phyloP scores from a whole-genome alignment of 2,797 vertebrate genomes.

The Rhabdomys pumilio region DNA sequence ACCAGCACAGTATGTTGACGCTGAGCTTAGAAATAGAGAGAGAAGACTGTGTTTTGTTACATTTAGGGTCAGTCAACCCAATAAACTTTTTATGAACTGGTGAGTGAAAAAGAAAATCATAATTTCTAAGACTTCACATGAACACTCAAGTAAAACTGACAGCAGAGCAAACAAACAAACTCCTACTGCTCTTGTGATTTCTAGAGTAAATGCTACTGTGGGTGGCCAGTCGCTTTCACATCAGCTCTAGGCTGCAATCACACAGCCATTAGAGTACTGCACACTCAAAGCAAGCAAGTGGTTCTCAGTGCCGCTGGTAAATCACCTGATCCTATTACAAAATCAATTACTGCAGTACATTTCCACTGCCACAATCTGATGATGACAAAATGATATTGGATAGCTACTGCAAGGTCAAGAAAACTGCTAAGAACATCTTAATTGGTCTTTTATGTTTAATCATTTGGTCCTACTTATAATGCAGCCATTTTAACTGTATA shows the following conservation, averaged over 20 bases:
- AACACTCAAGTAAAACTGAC: conserved; percentile 54
- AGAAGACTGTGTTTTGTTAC: conserved; percentile 36
- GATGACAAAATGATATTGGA: conserved; percentile 92
- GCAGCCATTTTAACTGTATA: conserved; percentile 81
- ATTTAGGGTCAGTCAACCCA: background rate
- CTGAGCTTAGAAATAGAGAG: conserved; percentile 27
- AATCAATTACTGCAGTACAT: conserved; percentile 96
- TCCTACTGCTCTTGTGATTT: conserved; percentile 69
- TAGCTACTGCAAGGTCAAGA: conserved; percentile 91
- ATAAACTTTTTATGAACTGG: conserved; percentile 63
- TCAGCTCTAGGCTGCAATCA: conserved; percentile 89
- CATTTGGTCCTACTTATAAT: conserved; percentile 84
- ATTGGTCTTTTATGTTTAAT: conserved; percentile 86
- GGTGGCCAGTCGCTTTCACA: conserved; percentile 88
- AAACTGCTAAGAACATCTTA: conserved; percentile 87
- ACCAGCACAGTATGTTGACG: background rate
- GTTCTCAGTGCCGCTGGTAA: conserved; percentile 95
- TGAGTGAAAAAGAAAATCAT: conserved; percentile 29
- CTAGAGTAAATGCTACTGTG: conserved; percentile 83
- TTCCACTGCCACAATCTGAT: conserved; percentile 91
- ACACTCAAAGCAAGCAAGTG: conserved; percentile 92
- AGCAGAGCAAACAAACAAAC: conserved; percentile 35
- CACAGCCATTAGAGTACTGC: conserved; percentile 92
- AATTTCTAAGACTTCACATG: conserved; percentile 57
- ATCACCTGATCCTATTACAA: conserved; percentile 97